phyloP scores from a whole-genome alignment of 2,113 vertebrate species.

The Lates calcarifer region DNA sequence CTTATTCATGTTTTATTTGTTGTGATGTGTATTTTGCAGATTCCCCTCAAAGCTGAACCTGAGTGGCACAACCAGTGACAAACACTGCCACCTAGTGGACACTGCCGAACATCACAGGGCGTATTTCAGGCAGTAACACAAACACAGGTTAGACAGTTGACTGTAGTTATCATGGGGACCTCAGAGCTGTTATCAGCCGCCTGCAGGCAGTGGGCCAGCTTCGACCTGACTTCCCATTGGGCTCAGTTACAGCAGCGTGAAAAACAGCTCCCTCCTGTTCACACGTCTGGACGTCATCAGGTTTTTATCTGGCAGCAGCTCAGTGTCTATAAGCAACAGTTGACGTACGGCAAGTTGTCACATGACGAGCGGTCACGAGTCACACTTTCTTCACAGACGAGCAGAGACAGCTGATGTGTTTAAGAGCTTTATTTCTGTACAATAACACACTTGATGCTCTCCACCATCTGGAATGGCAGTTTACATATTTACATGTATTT shows the following conservation, averaged over 20 bases:
- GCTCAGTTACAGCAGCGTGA: neutral
- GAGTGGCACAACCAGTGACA: neutral
- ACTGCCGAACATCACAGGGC: neutral
- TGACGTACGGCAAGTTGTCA: neutral
- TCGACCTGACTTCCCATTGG: neutral
- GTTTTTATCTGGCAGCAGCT: neutral
- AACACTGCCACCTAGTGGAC: conserved; percentile 39
- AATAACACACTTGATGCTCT: conserved; percentile 41
- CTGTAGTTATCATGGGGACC: neutral
- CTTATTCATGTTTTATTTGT: neutral
- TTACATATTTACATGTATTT: conserved; percentile 65
- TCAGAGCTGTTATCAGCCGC: conserved; percentile 39
- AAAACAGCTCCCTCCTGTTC: neutral
- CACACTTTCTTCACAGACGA: neutral
- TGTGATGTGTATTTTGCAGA: neutral
- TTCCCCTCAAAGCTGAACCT: neutral
- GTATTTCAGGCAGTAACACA: neutral
- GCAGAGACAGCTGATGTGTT: neutral
- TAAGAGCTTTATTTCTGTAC: conserved; percentile 63
- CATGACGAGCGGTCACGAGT: conserved; percentile 4
- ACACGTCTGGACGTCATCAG: neutral
- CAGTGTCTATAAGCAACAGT: neutral
- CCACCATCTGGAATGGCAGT: conserved; percentile 15
- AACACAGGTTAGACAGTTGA: neutral
- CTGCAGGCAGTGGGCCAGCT: conserved; percentile 25